phyloP scores from a whole-genome alignment of 1,140 invertebrate genomes.

The Carposina sasakii region DNA sequence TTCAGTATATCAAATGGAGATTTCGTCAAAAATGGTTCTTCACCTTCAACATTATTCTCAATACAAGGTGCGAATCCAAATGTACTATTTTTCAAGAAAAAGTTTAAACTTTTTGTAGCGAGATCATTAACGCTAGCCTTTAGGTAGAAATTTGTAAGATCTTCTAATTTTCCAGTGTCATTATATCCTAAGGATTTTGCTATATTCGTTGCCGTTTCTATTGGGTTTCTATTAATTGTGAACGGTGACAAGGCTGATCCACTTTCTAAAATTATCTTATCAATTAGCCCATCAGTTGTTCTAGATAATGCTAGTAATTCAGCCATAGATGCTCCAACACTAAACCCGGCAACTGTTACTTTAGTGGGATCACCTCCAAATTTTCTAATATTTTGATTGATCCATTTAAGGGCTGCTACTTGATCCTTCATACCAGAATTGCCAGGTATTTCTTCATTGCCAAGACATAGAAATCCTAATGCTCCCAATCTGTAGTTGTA shows the following conservation, averaged over 20 bases:
- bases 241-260: conserved; percentile 55
- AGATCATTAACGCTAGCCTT: conserved; percentile 32
- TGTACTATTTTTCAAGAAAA: conserved; percentile 55
- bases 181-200: conserved; percentile 50
- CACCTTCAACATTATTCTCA: conserved; percentile 42
- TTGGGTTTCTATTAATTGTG: conserved; percentile 51
- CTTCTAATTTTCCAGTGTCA: conserved; percentile 41
- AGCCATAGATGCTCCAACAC: conserved; percentile 67
- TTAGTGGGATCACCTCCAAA: conserved; percentile 79
- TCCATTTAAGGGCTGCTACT: conserved; percentile 65
- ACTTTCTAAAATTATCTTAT: conserved; percentile 60
- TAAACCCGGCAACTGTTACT: conserved; percentile 77
- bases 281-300: conserved; percentile 45
- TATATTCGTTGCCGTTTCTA: conserved; percentile 52
- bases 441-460: conserved; percentile 72
- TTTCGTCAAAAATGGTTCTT: conserved; percentile 49
- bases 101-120: conserved; percentile 46
- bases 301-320: conserved; percentile 48
- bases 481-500: conserved; percentile 62
- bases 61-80: conserved; percentile 61
- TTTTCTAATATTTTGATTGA: conserved; percentile 74
- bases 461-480: conserved; percentile 74
- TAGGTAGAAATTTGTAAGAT: conserved; percentile 55
- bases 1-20: conserved; percentile 46
- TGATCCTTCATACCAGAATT: conserved; percentile 79